Evolutionary conservation across 2,113 vertebrate genomes (phyloP).

Genomic region (Alaudala cheleensis): DNA sequence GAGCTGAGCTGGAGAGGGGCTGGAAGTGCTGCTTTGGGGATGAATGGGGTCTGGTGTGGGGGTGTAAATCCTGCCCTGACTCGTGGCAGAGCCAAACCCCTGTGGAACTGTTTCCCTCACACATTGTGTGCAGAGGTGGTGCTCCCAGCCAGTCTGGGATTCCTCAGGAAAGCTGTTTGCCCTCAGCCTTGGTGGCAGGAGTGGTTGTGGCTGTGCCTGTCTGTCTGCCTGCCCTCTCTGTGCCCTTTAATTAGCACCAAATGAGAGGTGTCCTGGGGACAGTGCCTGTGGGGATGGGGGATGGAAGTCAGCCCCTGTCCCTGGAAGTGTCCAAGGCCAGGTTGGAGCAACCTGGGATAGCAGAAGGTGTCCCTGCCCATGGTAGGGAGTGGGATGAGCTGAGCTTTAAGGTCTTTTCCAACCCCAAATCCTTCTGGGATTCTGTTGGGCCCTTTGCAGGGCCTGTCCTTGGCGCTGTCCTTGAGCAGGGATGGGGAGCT

Average conservation of each 20-base stretch:
- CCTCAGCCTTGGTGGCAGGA: rapidly evolving
- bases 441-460: rapidly evolving
- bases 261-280: rapidly evolving
- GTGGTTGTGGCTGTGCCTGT: background rate
- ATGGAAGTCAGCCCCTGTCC: background rate
- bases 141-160: background rate
- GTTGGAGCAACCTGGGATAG: rapidly evolving
- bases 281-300: rapidly evolving
- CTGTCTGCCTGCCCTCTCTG: background rate
- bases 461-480: background rate
- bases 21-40: background rate
- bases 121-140: rapidly evolving
- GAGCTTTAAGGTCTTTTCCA: background rate
- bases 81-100: background rate
- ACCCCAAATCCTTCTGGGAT: background rate
- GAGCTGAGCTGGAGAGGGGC: background rate
- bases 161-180: background rate
- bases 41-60: background rate
- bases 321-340: background rate
- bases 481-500: background rate
- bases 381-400: background rate
- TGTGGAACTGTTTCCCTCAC: rapidly evolving
- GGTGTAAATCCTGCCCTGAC: background rate
- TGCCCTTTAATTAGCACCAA: background rate
- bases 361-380: background rate